Evolutionary conservation across 2,888 invertebrate genomes (phyloP).

Genomic region (Leptinotarsa juncta): DNA sequence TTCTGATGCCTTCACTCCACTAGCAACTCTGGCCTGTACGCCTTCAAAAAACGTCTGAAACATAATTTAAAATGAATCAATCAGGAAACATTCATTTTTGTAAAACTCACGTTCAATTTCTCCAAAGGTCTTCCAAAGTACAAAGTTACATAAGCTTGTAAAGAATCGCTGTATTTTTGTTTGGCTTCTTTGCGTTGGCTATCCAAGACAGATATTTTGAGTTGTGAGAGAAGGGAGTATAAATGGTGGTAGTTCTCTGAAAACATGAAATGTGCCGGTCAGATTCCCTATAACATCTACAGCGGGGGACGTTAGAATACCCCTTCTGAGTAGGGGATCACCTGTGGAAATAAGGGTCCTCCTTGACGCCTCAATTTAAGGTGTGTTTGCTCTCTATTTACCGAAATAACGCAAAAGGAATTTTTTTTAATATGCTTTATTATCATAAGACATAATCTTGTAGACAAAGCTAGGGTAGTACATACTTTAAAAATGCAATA

Average conservation of each 20-base stretch:
- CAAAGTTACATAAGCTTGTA: constrained; percentile 91
- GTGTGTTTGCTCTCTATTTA: too few species aligned
- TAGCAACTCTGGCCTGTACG: constrained; percentile 91
- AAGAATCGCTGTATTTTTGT: constrained; percentile 88
- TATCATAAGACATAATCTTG: too few species aligned
- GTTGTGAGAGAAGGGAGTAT: constrained; percentile 84
- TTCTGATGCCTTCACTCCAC: constrained; percentile 96
- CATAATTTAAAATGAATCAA: constrained; percentile 32
- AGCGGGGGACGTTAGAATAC: background rate
- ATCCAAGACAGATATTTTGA: constrained; percentile 92
- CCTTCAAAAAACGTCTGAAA: constrained; percentile 95
- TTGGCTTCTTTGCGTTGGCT: constrained; percentile 90
- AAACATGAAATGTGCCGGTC: constrained; percentile 53
- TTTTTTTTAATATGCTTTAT: too few species aligned
- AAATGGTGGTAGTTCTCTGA: constrained; percentile 95
- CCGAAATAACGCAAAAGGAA: too few species aligned
- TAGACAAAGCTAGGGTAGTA: too few species aligned
- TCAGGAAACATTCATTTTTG: too few species aligned
- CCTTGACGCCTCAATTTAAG: too few species aligned
- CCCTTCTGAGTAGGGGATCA: background rate
- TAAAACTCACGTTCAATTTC: constrained; percentile 80
- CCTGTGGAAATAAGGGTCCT: too few species aligned
- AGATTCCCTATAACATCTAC: background rate
- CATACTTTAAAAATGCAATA: too few species aligned
- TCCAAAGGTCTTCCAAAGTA: constrained; percentile 95